These are phyloP conservation scores for Rhinolophus sinicus DNA, from an alignment of 2,113 vertebrate genomes.

Conservation along the genomic window DNA sequence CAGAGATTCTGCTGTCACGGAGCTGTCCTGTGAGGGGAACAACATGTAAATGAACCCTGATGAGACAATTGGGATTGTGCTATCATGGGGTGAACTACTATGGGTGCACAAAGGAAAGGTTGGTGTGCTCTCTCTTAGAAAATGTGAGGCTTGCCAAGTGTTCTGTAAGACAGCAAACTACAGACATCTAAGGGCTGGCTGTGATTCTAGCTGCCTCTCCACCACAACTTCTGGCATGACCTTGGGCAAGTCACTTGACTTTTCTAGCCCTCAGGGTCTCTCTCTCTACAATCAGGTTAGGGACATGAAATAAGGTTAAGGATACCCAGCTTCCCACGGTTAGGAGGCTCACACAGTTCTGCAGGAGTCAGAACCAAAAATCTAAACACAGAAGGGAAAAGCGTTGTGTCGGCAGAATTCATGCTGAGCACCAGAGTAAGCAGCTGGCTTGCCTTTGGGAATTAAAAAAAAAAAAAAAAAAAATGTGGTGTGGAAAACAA, in stretches of 20 bases:
- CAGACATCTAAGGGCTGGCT: not conserved
- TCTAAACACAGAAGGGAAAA: fast-evolving
- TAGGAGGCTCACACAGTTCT: not conserved
- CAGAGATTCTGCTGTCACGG: not conserved
- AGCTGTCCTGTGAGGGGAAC: not conserved
- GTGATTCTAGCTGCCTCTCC: not conserved
- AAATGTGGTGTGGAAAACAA: not conserved
- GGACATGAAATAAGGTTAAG: not conserved
- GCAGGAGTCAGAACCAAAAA: not conserved
- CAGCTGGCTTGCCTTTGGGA: not conserved
- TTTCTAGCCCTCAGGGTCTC: not conserved
- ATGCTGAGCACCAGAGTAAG: not conserved
- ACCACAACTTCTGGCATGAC: not conserved
- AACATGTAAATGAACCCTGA: too few relatives aligned
- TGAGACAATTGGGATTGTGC: not conserved
- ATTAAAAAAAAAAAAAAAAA: not conserved
- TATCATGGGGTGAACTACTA: not conserved
- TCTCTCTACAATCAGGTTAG: not conserved
- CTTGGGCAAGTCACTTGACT: not conserved
- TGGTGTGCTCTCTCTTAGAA: not conserved
- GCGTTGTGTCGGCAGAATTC: not conserved
- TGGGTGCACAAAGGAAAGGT: not conserved
- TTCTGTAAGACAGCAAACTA: not conserved
- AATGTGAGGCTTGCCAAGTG: not conserved
- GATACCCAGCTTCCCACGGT: not conserved